These are phyloP conservation scores for Danio rerio DNA, from an alignment of 2,113 vertebrate species.

Conservation along the genomic window DNA sequence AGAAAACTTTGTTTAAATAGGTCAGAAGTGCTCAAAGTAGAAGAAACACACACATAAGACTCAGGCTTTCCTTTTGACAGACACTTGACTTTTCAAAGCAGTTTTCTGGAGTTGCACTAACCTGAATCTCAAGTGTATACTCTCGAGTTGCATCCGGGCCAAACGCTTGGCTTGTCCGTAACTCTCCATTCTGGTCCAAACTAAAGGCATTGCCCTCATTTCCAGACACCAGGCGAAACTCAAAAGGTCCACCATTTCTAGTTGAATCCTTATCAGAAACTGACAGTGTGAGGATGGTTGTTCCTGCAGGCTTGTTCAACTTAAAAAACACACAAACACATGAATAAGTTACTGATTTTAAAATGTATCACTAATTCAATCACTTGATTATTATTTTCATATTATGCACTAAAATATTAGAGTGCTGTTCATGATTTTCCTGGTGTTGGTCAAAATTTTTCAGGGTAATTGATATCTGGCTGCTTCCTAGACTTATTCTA, in stretches of 20 bases:
- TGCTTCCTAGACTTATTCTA: background rate
- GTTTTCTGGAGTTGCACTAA: constrained; percentile 55
- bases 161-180: constrained; percentile 86
- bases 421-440: background rate
- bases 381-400: too few species aligned
- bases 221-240: constrained; percentile 87
- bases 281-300: constrained; percentile 87
- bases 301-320: constrained; percentile 91
- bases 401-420: background rate
- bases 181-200: constrained; percentile 83
- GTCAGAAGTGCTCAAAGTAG: background rate
- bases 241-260: constrained; percentile 92
- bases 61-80: background rate
- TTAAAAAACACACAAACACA: constrained; percentile 57
- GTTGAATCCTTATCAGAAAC: constrained; percentile 92
- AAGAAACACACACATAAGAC: background rate
- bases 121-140: constrained; percentile 89
- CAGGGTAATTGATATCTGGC: background rate
- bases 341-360: background rate
- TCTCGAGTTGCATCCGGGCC: constrained; percentile 82
- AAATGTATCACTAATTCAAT: too few species aligned
- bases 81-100: background rate
- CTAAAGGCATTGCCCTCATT: constrained; percentile 88
- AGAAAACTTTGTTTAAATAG: background rate
- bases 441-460: background rate